Base-by-base conservation (phyloP, 1,140 invertebrate genomes). In the Brevipalpus yothersi region DNA sequence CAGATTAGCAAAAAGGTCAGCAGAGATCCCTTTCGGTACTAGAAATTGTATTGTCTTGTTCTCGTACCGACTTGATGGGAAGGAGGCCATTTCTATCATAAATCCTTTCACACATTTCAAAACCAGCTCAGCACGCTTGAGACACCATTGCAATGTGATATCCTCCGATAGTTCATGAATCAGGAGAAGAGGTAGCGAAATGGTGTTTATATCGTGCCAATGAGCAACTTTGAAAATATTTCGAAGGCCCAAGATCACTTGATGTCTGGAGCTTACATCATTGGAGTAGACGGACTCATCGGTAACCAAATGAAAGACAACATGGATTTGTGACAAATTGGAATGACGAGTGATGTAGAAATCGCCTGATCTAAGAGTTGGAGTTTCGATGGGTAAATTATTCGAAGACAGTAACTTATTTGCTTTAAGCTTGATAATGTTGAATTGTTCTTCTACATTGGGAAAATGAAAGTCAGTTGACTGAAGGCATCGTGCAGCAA, bases 81-180 rank as follows among this genome's bases (percentile, higher is more conserved):
- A 53, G 1, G 83, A 86, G 8, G 86, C 82, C 78, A 91, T 91
- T 76, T 97, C 93, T 70, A 98, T 94, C 86, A 97, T 92, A 70
- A 96, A 98, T 0, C 93, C 94, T 77, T 98, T 98, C 19, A 95
- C 84, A 75, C 93, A 98, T 73, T 98, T 98, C 67, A 94, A 90
- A 60, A 97, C 83, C 60, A 98, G 73, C 72, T 98, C 94, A 0
- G 92, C 92, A 65, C 94, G 72, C 68, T 89, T 86, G 64, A 87
- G 79, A 71, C 92, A 96, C 92, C 92, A 97, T 19, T 81, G 80
- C 45, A 91, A 83, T 4, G 90, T 96, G 88, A 95, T 95, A 67
- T 91, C 86, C 84, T 64, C 64, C 23, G 60, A 61, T 63, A 64
- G 62, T 64, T 69, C 86, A 71, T 95, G 87, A 4, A 83, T 78